These are phyloP conservation scores for Girardinichthys multiradiatus DNA, from an alignment of 2,113 vertebrate genomes.

Conservation along the genomic window DNA sequence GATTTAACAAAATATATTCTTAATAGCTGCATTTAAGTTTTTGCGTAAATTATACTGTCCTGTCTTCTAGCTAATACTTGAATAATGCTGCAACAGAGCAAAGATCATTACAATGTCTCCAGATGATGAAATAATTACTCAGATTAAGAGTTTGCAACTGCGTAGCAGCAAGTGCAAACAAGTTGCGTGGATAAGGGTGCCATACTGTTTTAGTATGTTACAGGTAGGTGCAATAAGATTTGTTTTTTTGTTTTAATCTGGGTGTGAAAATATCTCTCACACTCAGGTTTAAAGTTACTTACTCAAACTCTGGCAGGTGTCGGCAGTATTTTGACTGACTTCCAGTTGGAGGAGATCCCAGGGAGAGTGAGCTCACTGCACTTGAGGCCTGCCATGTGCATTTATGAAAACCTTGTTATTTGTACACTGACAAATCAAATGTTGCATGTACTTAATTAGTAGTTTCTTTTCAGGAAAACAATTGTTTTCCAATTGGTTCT, in stretches of 20 bases:
- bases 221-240: constrained; percentile 39
- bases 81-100: constrained; percentile 14
- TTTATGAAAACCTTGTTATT: constrained; percentile 46
- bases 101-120: constrained; percentile 20
- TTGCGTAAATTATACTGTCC: constrained; percentile 26
- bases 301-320: constrained; percentile 41
- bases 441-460: background rate
- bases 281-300: constrained; percentile 28
- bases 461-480: constrained; percentile 5
- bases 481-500: background rate
- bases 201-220: constrained; percentile 9
- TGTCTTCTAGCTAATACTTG: constrained; percentile 18
- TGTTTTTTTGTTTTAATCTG: constrained; percentile 46
- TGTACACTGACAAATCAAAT: constrained; percentile 24
- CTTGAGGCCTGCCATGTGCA: constrained; percentile 42
- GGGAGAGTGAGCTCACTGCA: constrained; percentile 36
- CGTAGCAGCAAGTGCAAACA: constrained; percentile 22
- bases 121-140: background rate
- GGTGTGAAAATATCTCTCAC: constrained; percentile 37
- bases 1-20: constrained; percentile 41
- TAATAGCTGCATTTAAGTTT: constrained; percentile 48
- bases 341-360: constrained; percentile 59
- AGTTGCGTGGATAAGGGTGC: background rate
- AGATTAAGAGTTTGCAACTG: background rate
- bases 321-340: constrained; percentile 57